Base-by-base conservation (phyloP, 2,888 invertebrate genomes). In the Coelopa pilipes region DNA sequence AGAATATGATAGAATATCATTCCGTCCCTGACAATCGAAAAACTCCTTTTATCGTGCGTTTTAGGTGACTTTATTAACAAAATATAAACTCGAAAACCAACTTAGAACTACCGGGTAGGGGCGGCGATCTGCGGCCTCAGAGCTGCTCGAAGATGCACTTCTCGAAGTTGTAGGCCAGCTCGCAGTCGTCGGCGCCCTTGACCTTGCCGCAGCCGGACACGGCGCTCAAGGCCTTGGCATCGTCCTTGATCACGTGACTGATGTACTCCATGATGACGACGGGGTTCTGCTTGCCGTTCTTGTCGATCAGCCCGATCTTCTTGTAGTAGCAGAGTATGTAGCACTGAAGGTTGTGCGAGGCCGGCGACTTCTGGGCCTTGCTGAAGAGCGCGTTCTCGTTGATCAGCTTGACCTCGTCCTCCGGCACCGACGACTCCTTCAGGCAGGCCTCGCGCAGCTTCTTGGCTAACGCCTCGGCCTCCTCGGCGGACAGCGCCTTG, bases 141-240 rank as follows among this genome's bases (percentile, higher is more conserved):
- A 49, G 13, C 13, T 49, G 49, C n/a, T 63, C 63, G 4, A n/a
- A 15, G 45, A 80, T 81, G 76, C 86, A 85, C 1, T 76, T 63
- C 70, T 80, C 76, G 72, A 83, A 68, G 62, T 81, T 81, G 53
- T 70, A 75, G 3, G 82, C 81, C 1, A 78, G 80, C 4, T 83
- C 83, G 72, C 86, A 86, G 10, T 81, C 79, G 65, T 81, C 79
- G 0, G 66, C 77, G 0, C 80, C 81, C 57, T 78, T 75, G 34
- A 80, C 67, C 57, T 62, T 60, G 9, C 74, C 19, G 72, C 85
- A 85, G 62, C 80, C 78, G 13, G 65, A 75, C 70, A 83, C n/a
- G 0, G 80, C 76, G 0, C 47, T 74, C 50, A 77, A 77, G 13
- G 74, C 57, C 19, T 75, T 77, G 15, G 60, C 55, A 55, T 73